A percentile compares a stretch with the other conserved stretches of the same genome.
Evolutionary conservation across 2,113 vertebrate genomes (phyloP).

Genomic region (Gobius niger): DNA sequence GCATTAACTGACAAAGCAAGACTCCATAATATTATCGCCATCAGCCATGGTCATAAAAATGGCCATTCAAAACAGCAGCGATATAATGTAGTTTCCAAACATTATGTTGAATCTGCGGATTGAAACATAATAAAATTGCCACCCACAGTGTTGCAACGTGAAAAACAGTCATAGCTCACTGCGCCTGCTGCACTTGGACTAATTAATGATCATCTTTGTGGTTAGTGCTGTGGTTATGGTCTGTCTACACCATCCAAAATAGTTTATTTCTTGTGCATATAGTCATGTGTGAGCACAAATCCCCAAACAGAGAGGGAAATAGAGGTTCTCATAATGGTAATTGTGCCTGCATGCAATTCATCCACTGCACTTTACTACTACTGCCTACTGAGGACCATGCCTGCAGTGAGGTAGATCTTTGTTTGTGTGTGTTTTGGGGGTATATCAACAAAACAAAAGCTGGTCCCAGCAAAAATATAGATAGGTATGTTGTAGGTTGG

Average conservation of each 20-base stretch:
- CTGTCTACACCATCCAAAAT: background rate
- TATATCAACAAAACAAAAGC: too few species aligned
- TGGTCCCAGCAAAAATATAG: too few species aligned
- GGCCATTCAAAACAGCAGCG: constrained; percentile 33
- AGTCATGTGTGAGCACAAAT: background rate
- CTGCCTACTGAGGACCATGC: too few species aligned
- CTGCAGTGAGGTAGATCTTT: too few species aligned
- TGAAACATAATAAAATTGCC: constrained; percentile 44
- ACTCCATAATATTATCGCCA: constrained; percentile 25
- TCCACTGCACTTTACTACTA: too few species aligned
- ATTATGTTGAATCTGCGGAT: constrained; percentile 32
- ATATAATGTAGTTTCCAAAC: constrained; percentile 26
- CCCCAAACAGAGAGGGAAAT: too few species aligned
- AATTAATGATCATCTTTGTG: constrained; percentile 39
- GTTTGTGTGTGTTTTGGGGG: too few species aligned
- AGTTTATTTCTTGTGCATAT: background rate
- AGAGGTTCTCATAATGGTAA: too few species aligned
- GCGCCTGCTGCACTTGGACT: constrained; percentile 10
- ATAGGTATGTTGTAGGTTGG: too few species aligned
- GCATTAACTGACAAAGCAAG: constrained; percentile 36
- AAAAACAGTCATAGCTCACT: constrained; percentile 32
- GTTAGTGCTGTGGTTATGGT: constrained; percentile 16
- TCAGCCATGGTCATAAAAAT: constrained; percentile 35
- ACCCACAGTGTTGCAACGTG: constrained; percentile 26
- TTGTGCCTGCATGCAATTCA: too few species aligned